Evolutionary conservation across 2,797 vertebrate species (phyloP), one percentile per base, ranked within the genome.

Genomic region (Gallirallus australis): DNA sequence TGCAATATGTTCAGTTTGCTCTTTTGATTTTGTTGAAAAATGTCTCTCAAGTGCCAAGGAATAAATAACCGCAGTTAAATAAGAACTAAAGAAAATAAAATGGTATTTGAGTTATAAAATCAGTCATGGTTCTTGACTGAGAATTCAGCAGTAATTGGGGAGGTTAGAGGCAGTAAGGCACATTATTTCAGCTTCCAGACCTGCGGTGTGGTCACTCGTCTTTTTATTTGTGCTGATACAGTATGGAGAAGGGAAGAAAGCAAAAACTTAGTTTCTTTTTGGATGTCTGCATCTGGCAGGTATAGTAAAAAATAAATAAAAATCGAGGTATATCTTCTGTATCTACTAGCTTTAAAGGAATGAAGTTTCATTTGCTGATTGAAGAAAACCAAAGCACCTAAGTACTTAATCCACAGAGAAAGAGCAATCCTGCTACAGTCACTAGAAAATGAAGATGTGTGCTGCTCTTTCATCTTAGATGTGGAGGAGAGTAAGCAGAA

Each of bases 11-110:
- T 92, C 47, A 12, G 37, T 85, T 93, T 95, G 61, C 70, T 87
- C 52, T 87, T 94, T 71, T 89, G 79, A 86, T 94, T 94, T 85
- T 68, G 71, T 57, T 83, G 82, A 83, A 81, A 93, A 94, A 60
- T 71, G 4, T 7, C 45, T 92, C 37, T 83, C 69, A 73, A 91
- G 30, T 64, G 85, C 20, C 77, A 77, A 82, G 73, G 42, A 94
- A 91, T 83, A 80, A 86, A 82, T 71, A 93, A 83, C 27, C 37
- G 63, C 40, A 59, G 39, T 81, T 88, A 83, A 83, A 64, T 77
- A 89, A 95, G 48, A 56, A 69, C 72, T 77, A 75, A 83, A 91
- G 57, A 90, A 86, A 93, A 82, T 84, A 76, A 86, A 94, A 79
- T 77, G 19, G 2, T 56, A 8, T 90, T 90, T 94, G 57, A 76